Conservation (phyloP, 1,140 invertebrate species). For the Zaprionus ghesquierei region DNA sequence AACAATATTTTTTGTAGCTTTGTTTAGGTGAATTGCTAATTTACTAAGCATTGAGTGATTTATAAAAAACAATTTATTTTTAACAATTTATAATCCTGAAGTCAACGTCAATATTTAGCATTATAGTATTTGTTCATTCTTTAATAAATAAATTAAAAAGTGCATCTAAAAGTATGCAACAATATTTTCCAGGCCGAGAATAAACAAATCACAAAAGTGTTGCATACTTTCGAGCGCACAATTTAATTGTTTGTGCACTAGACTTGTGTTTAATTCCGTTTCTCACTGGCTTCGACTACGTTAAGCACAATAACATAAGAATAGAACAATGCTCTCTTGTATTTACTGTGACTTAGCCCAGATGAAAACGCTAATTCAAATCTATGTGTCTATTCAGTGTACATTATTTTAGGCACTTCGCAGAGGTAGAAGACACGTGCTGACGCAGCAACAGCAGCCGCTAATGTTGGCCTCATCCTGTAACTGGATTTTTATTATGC, state of each 20-base stretch:
- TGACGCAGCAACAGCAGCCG: no score
- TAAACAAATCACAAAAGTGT: neutral
- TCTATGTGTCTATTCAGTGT: slow-evolving; percentile 14
- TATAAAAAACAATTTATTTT: neutral
- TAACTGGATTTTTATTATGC: slow-evolving; percentile 64
- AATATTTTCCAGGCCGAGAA: neutral
- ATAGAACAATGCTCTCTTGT: no score
- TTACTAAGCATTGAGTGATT: neutral
- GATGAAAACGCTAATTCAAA: slow-evolving; percentile 4
- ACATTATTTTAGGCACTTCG: slow-evolving; percentile 2
- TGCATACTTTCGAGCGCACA: neutral
- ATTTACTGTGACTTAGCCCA: neutral
- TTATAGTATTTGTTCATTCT: no score
- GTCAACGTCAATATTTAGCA: no score
- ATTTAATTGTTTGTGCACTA: neutral
- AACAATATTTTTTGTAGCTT: neutral
- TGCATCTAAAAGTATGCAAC: neutral
- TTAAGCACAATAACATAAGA: no score
- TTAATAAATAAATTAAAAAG: neutral
- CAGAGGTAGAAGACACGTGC: slow-evolving; percentile 13
- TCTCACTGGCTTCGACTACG: no score
- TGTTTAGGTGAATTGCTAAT: neutral
- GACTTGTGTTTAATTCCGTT: neutral
- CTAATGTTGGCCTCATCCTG: slow-evolving; percentile 2
- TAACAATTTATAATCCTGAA: neutral